phyloP scores from a whole-genome alignment of 2,113 vertebrate species.

The Dolichallabes microphthalmus region DNA sequence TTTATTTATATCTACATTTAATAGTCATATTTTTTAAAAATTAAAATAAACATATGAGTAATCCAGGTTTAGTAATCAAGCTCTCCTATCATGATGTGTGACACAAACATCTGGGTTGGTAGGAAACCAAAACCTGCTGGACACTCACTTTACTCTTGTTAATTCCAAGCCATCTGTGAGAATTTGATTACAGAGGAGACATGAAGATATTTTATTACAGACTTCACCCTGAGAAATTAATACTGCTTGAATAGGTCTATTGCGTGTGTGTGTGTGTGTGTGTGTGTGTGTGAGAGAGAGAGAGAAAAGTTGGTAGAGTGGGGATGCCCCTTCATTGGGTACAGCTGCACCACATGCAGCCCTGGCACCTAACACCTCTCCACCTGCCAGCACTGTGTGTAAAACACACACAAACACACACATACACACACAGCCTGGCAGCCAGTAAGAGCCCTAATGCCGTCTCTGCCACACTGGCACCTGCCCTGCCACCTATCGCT shows the following conservation, averaged over 20 bases:
- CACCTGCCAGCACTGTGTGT: constrained; percentile 34
- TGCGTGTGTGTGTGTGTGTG: background rate
- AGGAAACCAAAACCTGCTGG: background rate
- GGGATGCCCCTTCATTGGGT: constrained; percentile 47
- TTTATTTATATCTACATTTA: background rate
- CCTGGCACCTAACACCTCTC: constrained; percentile 44
- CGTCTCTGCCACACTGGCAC: constrained; percentile 51
- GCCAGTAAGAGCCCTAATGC: constrained; percentile 36
- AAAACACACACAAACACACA: constrained; percentile 40
- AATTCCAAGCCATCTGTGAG: constrained; percentile 4
- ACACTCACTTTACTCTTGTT: background rate
- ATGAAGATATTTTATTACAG: constrained; percentile 2
- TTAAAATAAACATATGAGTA: background rate
- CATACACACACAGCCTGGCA: constrained; percentile 31
- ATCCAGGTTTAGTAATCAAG: background rate
- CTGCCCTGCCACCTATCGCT: constrained; percentile 53
- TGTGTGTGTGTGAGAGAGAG: background rate
- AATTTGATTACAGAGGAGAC: constrained; percentile 4
- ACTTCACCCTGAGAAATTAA: constrained; percentile 9
- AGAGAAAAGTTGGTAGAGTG: constrained; percentile 29
- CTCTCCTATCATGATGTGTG: background rate
- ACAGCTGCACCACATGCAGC: constrained; percentile 52
- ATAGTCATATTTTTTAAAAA: background rate
- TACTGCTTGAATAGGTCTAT: background rate
- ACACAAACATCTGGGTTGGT: constrained; percentile 3